Conservation (phyloP, 2,113 vertebrate species). For the Periophthalmus modestus region DNA sequence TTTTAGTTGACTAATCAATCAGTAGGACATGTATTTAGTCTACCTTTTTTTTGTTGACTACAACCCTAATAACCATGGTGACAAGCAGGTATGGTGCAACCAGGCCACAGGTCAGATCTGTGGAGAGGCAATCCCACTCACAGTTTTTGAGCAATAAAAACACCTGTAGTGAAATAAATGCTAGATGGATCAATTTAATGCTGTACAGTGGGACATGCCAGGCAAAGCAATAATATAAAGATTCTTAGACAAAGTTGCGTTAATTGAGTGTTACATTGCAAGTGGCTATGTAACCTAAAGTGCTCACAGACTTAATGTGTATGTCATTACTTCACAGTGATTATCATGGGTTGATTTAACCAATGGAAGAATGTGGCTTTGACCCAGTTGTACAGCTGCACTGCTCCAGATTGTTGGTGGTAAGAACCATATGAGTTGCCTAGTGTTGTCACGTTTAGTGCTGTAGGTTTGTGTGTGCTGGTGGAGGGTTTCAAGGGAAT, state of each 20-base stretch:
- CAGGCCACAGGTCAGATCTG: too few species aligned
- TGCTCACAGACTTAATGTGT: conserved; percentile 1
- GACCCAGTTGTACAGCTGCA: conserved; percentile 8
- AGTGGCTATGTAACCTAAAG: not conserved
- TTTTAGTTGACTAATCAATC: too few species aligned
- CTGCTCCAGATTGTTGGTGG: conserved; percentile 4
- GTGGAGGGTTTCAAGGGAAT: not conserved
- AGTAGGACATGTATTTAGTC: too few species aligned
- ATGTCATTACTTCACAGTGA: conserved; percentile 6
- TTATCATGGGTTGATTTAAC: conserved; percentile 5
- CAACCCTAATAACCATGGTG: too few species aligned
- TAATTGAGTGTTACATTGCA: not conserved
- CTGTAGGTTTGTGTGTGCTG: not conserved
- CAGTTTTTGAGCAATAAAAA: too few species aligned
- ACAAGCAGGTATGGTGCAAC: too few species aligned
- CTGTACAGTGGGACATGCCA: too few species aligned
- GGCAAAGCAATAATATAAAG: too few species aligned
- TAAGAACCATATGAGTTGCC: not conserved
- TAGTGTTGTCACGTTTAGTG: not conserved
- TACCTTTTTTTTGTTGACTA: too few species aligned
- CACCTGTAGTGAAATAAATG: too few species aligned
- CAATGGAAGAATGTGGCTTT: conserved; percentile 11
- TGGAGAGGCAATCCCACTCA: too few species aligned
- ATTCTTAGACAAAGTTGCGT: not conserved
- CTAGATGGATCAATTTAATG: too few species aligned